Conservation (phyloP, 1,140 invertebrate genomes). For the Venustaconcha ellipsiformis region DNA sequence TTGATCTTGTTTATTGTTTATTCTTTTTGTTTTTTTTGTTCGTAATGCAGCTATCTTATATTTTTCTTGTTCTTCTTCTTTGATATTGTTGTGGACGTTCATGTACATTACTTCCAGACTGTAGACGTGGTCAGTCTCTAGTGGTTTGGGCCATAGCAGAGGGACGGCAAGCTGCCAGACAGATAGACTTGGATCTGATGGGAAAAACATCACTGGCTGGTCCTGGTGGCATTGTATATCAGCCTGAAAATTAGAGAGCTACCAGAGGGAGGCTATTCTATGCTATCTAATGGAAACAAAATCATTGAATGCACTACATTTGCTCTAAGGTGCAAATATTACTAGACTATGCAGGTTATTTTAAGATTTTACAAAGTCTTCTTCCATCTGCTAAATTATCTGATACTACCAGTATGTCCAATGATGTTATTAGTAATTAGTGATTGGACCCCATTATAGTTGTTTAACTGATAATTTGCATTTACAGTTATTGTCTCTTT, state of each 20-base stretch:
- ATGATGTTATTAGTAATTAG: too few relatives aligned
- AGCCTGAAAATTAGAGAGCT: conserved; percentile 32
- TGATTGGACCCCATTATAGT: too few relatives aligned
- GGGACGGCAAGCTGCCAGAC: conserved; percentile 94
- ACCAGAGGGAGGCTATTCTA: background rate
- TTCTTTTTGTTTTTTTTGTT: background rate
- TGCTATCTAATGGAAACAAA: background rate
- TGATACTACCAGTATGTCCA: too few relatives aligned
- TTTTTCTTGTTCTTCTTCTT: background rate
- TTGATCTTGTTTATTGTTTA: background rate
- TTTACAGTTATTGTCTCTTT: too few relatives aligned
- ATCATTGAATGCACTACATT: too few relatives aligned
- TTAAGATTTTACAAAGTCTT: too few relatives aligned
- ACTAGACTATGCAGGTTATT: too few relatives aligned
- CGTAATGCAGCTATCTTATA: background rate
- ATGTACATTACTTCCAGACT: conserved; percentile 76
- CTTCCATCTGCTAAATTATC: too few relatives aligned
- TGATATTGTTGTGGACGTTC: background rate
- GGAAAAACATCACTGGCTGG: conserved; percentile 83
- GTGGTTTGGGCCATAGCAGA: conserved; percentile 99
- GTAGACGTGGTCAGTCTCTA: conserved; percentile 95
- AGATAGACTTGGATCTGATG: conserved; percentile 90
- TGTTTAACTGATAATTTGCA: too few relatives aligned
- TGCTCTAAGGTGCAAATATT: too few relatives aligned
- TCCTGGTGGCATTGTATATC: conserved; percentile 82